Base-by-base conservation (phyloP, 2,888 invertebrate species). In the Temnothorax rugatulus region DNA sequence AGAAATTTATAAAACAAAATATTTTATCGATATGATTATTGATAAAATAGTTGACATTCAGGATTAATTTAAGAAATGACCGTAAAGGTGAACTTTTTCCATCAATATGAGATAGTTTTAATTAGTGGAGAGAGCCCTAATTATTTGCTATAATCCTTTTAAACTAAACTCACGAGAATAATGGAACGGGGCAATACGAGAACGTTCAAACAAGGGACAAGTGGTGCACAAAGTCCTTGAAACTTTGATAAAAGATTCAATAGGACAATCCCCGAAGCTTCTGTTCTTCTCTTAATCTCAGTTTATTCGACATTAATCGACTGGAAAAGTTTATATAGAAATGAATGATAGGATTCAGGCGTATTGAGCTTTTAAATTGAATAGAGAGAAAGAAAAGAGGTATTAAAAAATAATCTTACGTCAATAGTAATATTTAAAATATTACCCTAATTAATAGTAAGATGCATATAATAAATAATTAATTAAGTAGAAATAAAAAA, bases 221-320 rank as follows among this genome's bases (percentile, higher is more conserved):
- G 69, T 68, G 59, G 57, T 69, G 75, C 57, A 47, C 57, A 41
- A 50, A 71, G 50, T 81, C 47, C 47, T 81, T 21, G 79, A 81
- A 81, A 81, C 79, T 81, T 61, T 69, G 71, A 81, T 81, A 81
- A 71, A 81, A 81, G 71, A 71, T 81, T 81, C 79, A 81, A 81
- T 81, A 25, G 47, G 50, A 81, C 71, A 81, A 79, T 79, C 50
- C 29, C 47, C 18, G 47, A 81, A 47, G 79, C 79, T 81, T 68
- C 79, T 81, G 59, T 81, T 81, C 79, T 71, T 61, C 38, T 59
- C 47, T 81, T 71, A 81, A 81, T 71, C 79, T 71, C 79, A 38
- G 25, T 71, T 81, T 81, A 81, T 71, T 71, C 47, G 79, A 71
- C 47, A 59, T 81, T 81, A 81, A 81, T 81, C 71, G 79, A 71